These are phyloP conservation scores for Hermodice carunculata DNA, from an alignment of 2,888 invertebrate genomes.

Conservation along the genomic window DNA sequence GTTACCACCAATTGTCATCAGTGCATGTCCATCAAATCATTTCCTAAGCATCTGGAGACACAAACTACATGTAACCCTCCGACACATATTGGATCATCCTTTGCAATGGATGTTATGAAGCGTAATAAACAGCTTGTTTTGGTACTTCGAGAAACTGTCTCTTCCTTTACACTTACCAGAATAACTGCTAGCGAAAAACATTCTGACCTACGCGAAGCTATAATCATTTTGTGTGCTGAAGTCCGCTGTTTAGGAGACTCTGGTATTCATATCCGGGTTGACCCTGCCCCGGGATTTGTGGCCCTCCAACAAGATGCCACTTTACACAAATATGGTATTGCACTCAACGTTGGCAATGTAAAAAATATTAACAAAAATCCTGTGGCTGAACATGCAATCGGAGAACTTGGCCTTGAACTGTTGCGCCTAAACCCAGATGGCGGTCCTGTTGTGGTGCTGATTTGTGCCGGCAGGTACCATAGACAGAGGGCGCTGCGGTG, in stretches of 20 bases:
- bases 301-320: background rate
- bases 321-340: background rate
- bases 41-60: background rate
- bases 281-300: slow-evolving; percentile 2
- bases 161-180: background rate
- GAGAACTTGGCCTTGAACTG: background rate
- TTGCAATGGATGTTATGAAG: slow-evolving; percentile 6
- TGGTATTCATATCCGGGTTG: background rate
- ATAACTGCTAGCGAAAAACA: background rate
- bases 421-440: background rate
- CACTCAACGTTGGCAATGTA: background rate
- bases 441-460: no score
- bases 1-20: background rate
- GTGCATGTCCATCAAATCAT: background rate
- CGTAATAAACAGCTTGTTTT: background rate
- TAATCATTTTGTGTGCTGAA: background rate
- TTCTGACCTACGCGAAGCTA: background rate
- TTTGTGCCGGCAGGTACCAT: no score
- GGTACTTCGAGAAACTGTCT: background rate
- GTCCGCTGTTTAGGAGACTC: background rate
- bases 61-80: background rate
- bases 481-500: no score
- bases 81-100: background rate
- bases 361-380: slow-evolving; percentile 14
- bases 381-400: background rate